These are phyloP conservation scores for Nasonia oneida DNA, from an alignment of 2,888 invertebrate genomes.

Conservation along the genomic window DNA sequence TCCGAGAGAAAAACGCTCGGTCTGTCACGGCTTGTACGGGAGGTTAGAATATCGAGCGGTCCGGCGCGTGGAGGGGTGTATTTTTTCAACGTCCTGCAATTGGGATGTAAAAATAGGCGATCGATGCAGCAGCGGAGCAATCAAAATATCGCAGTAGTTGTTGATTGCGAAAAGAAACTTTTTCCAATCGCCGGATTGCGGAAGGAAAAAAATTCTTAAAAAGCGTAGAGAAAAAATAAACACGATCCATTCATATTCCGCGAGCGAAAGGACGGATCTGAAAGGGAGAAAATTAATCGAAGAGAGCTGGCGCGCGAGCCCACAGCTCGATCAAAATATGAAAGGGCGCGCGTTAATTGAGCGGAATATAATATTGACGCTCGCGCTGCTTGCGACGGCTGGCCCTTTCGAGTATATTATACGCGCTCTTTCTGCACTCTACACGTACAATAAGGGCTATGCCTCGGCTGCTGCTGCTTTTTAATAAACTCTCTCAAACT, in stretches of 20 bases:
- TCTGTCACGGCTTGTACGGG: no score
- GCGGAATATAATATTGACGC: slow-evolving; percentile 49
- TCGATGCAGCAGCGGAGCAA: no score
- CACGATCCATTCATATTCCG: neutral
- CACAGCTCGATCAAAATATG: slow-evolving; percentile 8
- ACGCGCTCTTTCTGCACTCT: neutral
- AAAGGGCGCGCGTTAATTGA: slow-evolving; percentile 43
- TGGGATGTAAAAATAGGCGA: no score
- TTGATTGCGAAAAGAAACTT: no score
- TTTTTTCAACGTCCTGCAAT: no score
- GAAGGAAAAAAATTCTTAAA: no score
- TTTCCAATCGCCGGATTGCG: no score
- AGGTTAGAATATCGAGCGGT: no score
- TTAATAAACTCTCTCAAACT: slow-evolving; percentile 39
- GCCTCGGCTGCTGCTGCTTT: neutral
- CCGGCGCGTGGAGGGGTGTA: no score
- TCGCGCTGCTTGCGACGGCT: neutral
- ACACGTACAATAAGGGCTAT: neutral
- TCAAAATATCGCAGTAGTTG: no score
- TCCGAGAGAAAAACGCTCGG: no score
- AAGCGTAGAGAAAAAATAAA: neutral
- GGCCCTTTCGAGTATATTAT: slow-evolving; percentile 1
- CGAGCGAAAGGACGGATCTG: neutral
- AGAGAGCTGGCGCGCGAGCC: neutral
- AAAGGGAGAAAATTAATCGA: slow-evolving; percentile 12